Evolutionary conservation across 2,797 vertebrate species (phyloP).

Genomic region (Poeciliopsis presidionis): DNA sequence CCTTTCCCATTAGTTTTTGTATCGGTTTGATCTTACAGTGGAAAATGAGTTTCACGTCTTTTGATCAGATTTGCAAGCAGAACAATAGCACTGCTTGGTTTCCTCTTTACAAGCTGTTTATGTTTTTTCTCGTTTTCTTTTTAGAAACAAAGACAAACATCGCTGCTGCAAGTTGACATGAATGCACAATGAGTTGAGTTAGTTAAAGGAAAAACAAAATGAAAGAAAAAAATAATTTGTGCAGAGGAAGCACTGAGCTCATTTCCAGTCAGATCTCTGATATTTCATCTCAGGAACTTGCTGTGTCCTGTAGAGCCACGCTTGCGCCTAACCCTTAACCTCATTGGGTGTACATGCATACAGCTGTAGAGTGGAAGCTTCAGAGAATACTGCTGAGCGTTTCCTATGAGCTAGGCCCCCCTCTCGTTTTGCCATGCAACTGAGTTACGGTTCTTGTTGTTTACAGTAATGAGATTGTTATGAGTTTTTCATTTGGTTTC

Average conservation of each 20-base stretch:
- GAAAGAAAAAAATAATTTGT: constrained; percentile 47
- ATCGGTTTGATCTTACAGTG: constrained; percentile 13
- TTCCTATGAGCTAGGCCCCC: constrained; percentile 72
- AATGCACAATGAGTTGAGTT: constrained; percentile 46
- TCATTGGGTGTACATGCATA: constrained; percentile 53
- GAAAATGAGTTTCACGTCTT: constrained; percentile 16
- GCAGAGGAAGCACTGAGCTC: constrained; percentile 71
- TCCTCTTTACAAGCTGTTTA: constrained; percentile 28
- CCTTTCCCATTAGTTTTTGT: not conserved
- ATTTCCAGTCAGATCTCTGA: constrained; percentile 61
- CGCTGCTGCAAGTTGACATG: constrained; percentile 24
- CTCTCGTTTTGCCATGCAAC: constrained; percentile 37
- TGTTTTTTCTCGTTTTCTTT: constrained; percentile 2
- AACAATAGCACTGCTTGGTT: constrained; percentile 28
- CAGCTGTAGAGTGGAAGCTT: constrained; percentile 69
- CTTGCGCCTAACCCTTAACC: constrained; percentile 61
- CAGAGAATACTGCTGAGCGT: constrained; percentile 59
- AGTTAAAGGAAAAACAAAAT: constrained; percentile 33
- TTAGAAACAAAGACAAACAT: constrained; percentile 32
- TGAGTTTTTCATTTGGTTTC: constrained; percentile 16
- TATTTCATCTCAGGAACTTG: constrained; percentile 62
- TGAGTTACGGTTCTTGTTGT: constrained; percentile 18
- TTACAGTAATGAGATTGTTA: not conserved
- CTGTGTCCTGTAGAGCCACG: constrained; percentile 71
- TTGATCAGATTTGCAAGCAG: constrained; percentile 42